These are phyloP conservation scores for Harpegnathos saltator DNA, from an alignment of 1,140 invertebrate species.

Conservation along the genomic window DNA sequence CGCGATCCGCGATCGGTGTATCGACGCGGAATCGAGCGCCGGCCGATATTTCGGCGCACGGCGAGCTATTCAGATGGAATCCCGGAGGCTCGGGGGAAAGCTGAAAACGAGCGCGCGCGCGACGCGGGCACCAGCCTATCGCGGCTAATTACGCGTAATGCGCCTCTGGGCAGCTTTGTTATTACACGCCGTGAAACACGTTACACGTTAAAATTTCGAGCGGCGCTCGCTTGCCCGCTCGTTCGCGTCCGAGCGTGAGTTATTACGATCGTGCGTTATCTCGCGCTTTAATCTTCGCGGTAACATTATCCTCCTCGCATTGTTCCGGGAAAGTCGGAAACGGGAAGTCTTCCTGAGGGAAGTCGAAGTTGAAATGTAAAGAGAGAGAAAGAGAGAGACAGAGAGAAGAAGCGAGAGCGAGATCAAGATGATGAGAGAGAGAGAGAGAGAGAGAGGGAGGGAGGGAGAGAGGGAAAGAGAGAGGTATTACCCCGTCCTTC, in stretches of 20 bases:
- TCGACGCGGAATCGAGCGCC: constrained; percentile 5
- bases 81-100: neutral
- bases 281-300: constrained; percentile 59
- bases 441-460: constrained; percentile 10
- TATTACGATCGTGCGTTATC: constrained; percentile 41
- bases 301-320: constrained; percentile 58
- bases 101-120: constrained; percentile 12
- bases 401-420: constrained; percentile 14
- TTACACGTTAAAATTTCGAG: constrained; percentile 54
- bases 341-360: constrained; percentile 38
- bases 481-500: constrained; percentile 40
- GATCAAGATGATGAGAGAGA: constrained; percentile 39
- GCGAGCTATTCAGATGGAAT: constrained; percentile 26
- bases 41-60: constrained; percentile 17
- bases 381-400: neutral
- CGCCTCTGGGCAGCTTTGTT: constrained; percentile 8
- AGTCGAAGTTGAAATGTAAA: constrained; percentile 66
- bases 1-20: no score
- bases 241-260: neutral
- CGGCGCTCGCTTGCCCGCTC: neutral
- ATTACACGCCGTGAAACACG: constrained; percentile 50
- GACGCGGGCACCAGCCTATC: constrained; percentile 27
- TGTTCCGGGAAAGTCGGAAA: no score
- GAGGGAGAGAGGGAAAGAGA: neutral
- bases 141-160: constrained; percentile 56